Evolutionary conservation across 2,888 invertebrate species (phyloP), one percentile per base, ranked within the genome.

Genomic region (Adelognathus sp.): DNA sequence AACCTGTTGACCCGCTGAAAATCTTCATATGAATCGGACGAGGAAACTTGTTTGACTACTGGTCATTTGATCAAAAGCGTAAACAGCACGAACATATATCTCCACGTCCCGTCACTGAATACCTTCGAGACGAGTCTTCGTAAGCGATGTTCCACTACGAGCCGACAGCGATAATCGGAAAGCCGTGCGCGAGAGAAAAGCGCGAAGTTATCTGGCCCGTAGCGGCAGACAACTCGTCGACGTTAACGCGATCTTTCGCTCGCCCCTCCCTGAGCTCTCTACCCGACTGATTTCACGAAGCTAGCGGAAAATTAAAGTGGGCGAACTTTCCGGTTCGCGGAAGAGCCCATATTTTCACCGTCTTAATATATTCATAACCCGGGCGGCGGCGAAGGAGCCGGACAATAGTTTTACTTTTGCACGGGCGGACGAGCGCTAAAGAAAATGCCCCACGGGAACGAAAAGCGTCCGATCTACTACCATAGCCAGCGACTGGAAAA

Each of bases 231-330:
- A 61, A 74, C 77, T 72, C 75, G 71, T 77, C 74, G 73, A 80
- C 83, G 82, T 81, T 82, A 84, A 83, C 82, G 81, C 81, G 81
- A 79, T 76, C n/a, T n/a, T n/a, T n/a, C 81, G 76, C 58, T 70
- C 69, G 73, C 70, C 52, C 64, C n/a, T n/a, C n/a, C n/a, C n/a
- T n/a, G n/a, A 60, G 64, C 78, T 70, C 70, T 60, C 44, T 44
- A 64, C 60, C 64, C 74, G 54, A 61, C 72, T 70, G 67, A 76
- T 60, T 79, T 77, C 72, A 74, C 67, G 81, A 80, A 84, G 83
- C 86, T 85, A 85, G 86, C 87, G 86, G 86, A 87, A 87, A 87
- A 87, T 87, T 87, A 85, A 82, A 86, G 85, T 81, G 83, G 85
- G 81, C 82, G 83, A 83, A 86, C 86, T 86, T 85, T 84, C 84